A percentile compares a stretch with the other conserved stretches of the same genome.
Conservation (phyloP, 2,797 vertebrate genomes). For the Cuculus canorus region DNA sequence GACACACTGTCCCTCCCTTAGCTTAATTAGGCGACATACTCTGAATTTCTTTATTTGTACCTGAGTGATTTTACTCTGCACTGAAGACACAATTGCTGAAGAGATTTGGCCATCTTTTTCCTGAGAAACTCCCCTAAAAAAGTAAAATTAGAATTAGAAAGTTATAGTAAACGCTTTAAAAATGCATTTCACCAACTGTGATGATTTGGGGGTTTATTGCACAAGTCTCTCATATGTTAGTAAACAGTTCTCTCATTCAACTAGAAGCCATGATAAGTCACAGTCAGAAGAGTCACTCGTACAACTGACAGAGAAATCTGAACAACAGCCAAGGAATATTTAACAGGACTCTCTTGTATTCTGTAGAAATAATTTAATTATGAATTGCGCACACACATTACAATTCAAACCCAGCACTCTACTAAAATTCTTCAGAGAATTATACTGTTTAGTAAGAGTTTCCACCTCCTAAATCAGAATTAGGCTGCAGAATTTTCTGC, state of each 20-base stretch:
- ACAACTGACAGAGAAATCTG: background rate
- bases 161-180: background rate
- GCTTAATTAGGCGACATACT: background rate
- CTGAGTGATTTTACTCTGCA: slow-evolving; percentile 99
- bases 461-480: background rate
- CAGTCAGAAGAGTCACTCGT: background rate
- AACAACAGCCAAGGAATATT: background rate
- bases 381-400: background rate
- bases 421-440: background rate
- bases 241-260: background rate
- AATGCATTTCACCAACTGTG: background rate
- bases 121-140: slow-evolving; percentile 88
- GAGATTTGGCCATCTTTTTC: slow-evolving; percentile 95
- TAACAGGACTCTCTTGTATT: background rate
- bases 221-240: background rate
- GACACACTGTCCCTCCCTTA: background rate
- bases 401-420: background rate
- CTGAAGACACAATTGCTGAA: slow-evolving; percentile 93
- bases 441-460: background rate
- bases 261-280: background rate
- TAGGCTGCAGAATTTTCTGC: background rate
- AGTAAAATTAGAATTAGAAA: background rate
- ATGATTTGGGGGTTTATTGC: background rate
- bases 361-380: background rate
- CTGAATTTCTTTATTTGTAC: slow-evolving; percentile 69